phyloP scores from a whole-genome alignment of 1,140 invertebrate species.

The Trinorchestia longiramus region DNA sequence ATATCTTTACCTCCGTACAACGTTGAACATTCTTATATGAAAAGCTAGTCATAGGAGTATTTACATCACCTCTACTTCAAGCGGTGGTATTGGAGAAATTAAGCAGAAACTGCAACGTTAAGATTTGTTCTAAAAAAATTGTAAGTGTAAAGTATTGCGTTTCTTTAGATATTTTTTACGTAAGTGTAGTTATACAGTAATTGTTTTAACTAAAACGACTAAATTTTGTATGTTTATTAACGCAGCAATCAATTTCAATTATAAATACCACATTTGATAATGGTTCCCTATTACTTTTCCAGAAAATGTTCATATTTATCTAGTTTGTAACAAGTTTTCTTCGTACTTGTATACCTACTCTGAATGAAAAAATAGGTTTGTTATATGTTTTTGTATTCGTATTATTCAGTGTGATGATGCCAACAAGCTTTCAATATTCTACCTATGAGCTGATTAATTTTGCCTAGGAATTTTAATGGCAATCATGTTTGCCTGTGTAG shows the following conservation, averaged over 20 bases:
- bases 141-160: not conserved
- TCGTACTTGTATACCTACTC: not conserved
- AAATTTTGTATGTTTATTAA: not conserved
- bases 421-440: not conserved
- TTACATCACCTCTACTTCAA: not conserved
- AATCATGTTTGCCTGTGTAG: not conserved
- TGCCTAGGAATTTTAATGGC: not conserved
- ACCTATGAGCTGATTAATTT: not conserved
- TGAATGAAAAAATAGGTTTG: not conserved
- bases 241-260: not conserved
- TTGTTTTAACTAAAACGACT: not conserved
- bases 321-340: not conserved
- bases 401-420: not conserved
- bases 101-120: not conserved
- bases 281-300: not conserved
- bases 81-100: not conserved
- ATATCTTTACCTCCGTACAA: slow-evolving; percentile 45
- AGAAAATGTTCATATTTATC: not conserved
- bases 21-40: slow-evolving; percentile 39
- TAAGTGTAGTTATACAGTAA: not conserved
- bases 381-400: not conserved
- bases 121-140: not conserved
- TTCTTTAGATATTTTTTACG: not conserved
- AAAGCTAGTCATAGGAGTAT: slow-evolving; percentile 53
- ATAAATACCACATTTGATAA: not conserved